A percentile compares a stretch with the other conserved stretches of the same genome.
Evolutionary conservation across 2,888 invertebrate species (phyloP).

Genomic region (Neocrepidodera transversa): DNA sequence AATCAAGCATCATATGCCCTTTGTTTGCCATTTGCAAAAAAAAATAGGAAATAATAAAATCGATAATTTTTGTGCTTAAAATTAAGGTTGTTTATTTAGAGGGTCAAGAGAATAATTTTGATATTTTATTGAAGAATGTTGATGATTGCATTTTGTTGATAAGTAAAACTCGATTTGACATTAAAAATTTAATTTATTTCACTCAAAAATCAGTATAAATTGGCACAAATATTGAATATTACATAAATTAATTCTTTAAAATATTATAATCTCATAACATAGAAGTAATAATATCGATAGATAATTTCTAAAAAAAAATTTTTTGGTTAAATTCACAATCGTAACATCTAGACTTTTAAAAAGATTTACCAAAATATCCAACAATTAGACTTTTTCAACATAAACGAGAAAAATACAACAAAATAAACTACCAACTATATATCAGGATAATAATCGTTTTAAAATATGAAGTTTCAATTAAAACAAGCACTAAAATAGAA

Average conservation of each 20-base stretch:
- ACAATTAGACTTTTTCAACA: slow-evolving; percentile 37
- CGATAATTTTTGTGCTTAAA: no score
- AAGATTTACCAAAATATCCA: slow-evolving; percentile 36
- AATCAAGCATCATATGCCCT: no score
- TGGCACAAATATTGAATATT: slow-evolving; percentile 48
- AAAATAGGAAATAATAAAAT: no score
- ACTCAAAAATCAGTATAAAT: slow-evolving; percentile 50
- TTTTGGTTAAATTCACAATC: slow-evolving; percentile 41
- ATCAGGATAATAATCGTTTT: slow-evolving; percentile 37
- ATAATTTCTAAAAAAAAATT: slow-evolving; percentile 26
- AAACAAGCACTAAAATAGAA: slow-evolving; percentile 39
- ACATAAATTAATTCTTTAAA: slow-evolving; percentile 40
- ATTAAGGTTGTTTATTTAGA: no score
- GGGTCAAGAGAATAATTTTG: neutral
- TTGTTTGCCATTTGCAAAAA: no score
- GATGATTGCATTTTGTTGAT: slow-evolving; percentile 41
- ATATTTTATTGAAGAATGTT: slow-evolving; percentile 18
- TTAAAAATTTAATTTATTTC: slow-evolving; percentile 43
- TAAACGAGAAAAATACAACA: slow-evolving; percentile 36
- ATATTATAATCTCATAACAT: slow-evolving; percentile 34
- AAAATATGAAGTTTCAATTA: slow-evolving; percentile 38
- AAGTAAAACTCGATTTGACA: slow-evolving; percentile 36
- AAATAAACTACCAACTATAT: slow-evolving; percentile 32
- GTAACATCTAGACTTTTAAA: slow-evolving; percentile 33
- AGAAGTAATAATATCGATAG: slow-evolving; percentile 30